Base-by-base conservation (phyloP, 2,888 invertebrate genomes). In the Drosophila fungiperda region DNA sequence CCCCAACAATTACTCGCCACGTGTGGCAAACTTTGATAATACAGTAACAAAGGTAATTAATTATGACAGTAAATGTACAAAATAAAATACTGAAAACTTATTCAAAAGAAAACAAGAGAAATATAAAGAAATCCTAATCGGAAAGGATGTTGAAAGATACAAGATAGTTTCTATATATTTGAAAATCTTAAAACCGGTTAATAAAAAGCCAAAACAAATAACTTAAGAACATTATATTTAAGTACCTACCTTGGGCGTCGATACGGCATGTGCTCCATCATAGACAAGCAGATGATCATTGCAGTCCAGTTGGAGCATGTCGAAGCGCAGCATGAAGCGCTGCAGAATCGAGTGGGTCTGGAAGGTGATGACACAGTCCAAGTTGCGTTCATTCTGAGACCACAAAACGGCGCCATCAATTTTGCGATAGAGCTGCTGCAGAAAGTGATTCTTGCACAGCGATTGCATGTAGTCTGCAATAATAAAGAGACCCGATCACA, bases 271-370 rank as follows among this genome's bases (percentile, higher is more conserved):
- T 20, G 98, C 98, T 3, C 98, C 98, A 93, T 98, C 98, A 92
- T 97, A 98, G 92, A 98, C 97, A 91, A 96, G 97, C 64, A 98
- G 95, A 93, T 98, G 98, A 94, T 98, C 98, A 93, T 98, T 98
- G 94, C 98, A 98, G 94, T 98, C 98, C 77, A 98, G 95, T 93
- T 97, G 97, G 89, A 98, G 95, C 93, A 97, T 95, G 92, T 98
- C 98, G 94, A 98, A 98, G 91, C 98, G 96, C 90, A 98, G 95
- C 97, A 98, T 98, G 94, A 98, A 98, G 88, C 97, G 95, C 94
- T 98, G 98, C 90, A 98, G 94, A 90, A 98, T 97, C 92, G 98
- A 97, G 94, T 98, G 98, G 83, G 98, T 98, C 94, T 98, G 98
- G 94, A 98, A 98, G 66, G 98, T 98, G 93, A 98, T 96, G 89